A percentile compares a stretch with the other conserved stretches of the same genome.
These are phyloP conservation scores for Enteromius fasciolatus DNA, from an alignment of 2,797 vertebrate genomes.

Conservation along the genomic window DNA sequence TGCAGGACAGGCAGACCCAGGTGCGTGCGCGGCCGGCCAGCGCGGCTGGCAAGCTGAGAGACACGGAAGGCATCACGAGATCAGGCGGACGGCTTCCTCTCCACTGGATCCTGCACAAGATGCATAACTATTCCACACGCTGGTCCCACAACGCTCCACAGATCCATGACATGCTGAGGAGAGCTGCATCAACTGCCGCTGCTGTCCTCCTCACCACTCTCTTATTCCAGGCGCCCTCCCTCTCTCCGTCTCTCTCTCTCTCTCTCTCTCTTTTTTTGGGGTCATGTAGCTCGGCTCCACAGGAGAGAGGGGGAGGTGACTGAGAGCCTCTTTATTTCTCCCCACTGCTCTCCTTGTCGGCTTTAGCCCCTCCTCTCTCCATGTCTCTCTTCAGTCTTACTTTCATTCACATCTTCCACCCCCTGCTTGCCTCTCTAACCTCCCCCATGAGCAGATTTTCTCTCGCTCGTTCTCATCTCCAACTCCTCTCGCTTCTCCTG, in stretches of 20 bases:
- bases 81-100: slow-evolving; percentile 58
- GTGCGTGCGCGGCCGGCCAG: slow-evolving; percentile 81
- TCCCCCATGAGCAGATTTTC: slow-evolving; percentile 51
- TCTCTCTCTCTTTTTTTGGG: slow-evolving; percentile 65
- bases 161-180: slow-evolving; percentile 71
- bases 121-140: slow-evolving; percentile 66
- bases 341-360: slow-evolving; percentile 63
- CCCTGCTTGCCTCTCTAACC: slow-evolving; percentile 52
- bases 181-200: slow-evolving; percentile 51
- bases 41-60: slow-evolving; percentile 77
- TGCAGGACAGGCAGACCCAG: slow-evolving; percentile 94
- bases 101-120: slow-evolving; percentile 40
- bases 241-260: slow-evolving; percentile 48
- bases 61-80: slow-evolving; percentile 77
- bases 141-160: slow-evolving; percentile 44
- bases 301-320: slow-evolving; percentile 76
- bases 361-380: slow-evolving; percentile 71
- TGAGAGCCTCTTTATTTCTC: slow-evolving; percentile 67
- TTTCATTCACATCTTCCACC: slow-evolving; percentile 61
- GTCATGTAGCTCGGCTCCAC: slow-evolving; percentile 74
- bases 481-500: slow-evolving; percentile 34
- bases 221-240: slow-evolving; percentile 57
- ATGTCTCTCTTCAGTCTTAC: slow-evolving; percentile 67
- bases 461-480: slow-evolving; percentile 60
- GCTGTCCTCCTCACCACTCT: slow-evolving; percentile 44